Evolutionary conservation across 1,140 invertebrate genomes (phyloP).

Genomic region (Leptinotarsa texana): DNA sequence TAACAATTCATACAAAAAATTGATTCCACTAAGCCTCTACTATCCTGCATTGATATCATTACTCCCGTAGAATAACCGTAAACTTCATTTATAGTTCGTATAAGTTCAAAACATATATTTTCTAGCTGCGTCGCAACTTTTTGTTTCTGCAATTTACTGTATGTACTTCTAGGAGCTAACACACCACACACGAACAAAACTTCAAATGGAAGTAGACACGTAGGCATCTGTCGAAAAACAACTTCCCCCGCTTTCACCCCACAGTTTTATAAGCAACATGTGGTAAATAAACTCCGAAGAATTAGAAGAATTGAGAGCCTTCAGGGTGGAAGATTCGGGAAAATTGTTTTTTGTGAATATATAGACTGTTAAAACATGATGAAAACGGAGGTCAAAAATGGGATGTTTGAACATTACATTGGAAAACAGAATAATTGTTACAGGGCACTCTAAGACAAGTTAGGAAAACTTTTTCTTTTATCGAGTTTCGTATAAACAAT

Average conservation of each 20-base stretch:
- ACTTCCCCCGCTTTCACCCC: neutral
- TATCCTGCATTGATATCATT: too few species aligned
- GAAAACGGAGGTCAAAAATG: too few species aligned
- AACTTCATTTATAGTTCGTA: too few species aligned
- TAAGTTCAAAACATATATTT: neutral
- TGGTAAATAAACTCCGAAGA: neutral
- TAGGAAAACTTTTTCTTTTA: too few species aligned
- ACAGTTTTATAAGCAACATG: neutral
- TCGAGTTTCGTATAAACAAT: too few species aligned
- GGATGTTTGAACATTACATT: too few species aligned
- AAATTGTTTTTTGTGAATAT: slow-evolving; percentile 4
- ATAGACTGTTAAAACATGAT: neutral
- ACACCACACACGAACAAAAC: neutral
- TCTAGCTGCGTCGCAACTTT: neutral
- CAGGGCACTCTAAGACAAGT: too few species aligned
- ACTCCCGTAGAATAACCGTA: too few species aligned
- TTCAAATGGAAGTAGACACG: neutral
- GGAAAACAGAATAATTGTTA: too few species aligned
- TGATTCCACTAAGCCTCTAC: too few species aligned
- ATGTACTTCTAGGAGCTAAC: neutral
- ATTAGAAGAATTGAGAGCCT: neutral
- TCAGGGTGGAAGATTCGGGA: neutral
- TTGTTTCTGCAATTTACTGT: neutral
- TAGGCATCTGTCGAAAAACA: neutral
- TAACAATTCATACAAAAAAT: too few species aligned